phyloP scores from a whole-genome alignment of 2,888 invertebrate species.

The Aphidius colemani region DNA sequence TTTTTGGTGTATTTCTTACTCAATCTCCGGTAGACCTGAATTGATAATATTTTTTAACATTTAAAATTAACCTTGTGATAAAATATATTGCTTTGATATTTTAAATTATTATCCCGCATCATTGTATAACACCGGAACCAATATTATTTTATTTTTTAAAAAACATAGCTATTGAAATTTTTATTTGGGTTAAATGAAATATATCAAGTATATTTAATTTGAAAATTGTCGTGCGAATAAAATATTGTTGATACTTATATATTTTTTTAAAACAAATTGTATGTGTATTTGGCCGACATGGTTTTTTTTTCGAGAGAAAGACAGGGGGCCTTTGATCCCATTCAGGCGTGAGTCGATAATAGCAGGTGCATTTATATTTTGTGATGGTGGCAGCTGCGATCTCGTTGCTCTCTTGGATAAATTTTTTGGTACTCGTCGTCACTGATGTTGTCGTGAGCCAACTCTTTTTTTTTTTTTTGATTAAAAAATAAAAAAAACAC shows the following conservation, averaged over 20 bases:
- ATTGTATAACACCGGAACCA: too few species aligned
- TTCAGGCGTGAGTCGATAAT: constrained; percentile 51
- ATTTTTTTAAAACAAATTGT: constrained; percentile 8
- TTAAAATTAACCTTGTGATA: too few species aligned
- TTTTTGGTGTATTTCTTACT: too few species aligned
- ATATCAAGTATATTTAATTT: too few species aligned
- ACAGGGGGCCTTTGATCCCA: constrained; percentile 44
- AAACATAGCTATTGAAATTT: too few species aligned
- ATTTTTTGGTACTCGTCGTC: constrained; percentile 48
- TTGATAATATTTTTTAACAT: too few species aligned
- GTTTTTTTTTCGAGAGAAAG: constrained; percentile 37
- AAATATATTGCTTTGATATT: too few species aligned
- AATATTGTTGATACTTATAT: constrained; percentile 1
- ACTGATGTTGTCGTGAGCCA: constrained; percentile 17
- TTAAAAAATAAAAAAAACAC: constrained; percentile 30
- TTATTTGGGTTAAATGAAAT: too few species aligned
- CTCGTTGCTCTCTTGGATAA: constrained; percentile 50
- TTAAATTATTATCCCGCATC: too few species aligned
- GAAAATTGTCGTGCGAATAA: not conserved
- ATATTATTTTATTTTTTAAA: too few species aligned
- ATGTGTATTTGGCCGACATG: not conserved
- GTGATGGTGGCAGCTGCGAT: constrained; percentile 56
- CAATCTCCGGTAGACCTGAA: too few species aligned
- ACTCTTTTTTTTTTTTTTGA: constrained; percentile 33
- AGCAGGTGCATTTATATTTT: constrained; percentile 51